A percentile compares a stretch with the other conserved stretches of the same genome.
phyloP scores from a whole-genome alignment of 2,113 vertebrate genomes.

The Cettia cetti region DNA sequence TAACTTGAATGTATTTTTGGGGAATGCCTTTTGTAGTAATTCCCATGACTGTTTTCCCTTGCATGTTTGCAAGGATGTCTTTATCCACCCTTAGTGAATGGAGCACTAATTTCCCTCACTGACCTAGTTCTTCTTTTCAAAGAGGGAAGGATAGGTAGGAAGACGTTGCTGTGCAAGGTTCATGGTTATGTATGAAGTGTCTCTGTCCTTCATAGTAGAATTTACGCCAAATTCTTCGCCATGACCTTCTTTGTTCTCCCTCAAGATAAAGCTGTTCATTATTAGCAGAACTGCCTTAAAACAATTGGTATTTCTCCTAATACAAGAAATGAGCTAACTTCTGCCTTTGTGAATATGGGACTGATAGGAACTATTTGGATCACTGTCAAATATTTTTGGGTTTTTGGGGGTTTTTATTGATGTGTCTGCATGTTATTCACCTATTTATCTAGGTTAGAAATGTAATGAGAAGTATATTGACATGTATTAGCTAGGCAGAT shows the following conservation, averaged over 20 bases:
- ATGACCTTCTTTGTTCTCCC: not conserved
- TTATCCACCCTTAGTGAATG: not conserved
- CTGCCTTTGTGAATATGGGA: not conserved
- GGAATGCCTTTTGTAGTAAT: not conserved
- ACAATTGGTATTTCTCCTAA: not conserved
- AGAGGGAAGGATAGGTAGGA: not conserved
- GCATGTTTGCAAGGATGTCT: not conserved
- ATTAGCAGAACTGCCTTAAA: not conserved
- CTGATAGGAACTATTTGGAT: not conserved
- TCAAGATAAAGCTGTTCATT: not conserved
- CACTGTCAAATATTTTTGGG: not conserved
- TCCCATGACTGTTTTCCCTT: not conserved
- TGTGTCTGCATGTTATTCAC: not conserved
- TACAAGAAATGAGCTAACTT: not conserved
- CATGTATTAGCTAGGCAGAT: not conserved
- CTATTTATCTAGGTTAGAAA: not conserved
- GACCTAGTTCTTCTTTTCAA: not conserved
- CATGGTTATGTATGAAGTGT: not conserved
- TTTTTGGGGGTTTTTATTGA: not conserved
- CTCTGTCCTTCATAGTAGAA: not conserved
- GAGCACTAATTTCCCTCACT: not conserved
- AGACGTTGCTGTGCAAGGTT: not conserved
- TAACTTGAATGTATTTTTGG: not conserved
- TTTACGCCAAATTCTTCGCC: not conserved
- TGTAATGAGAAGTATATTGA: not conserved